Conservation (phyloP, 1,140 invertebrate genomes). For the Paramacrobiotus metropolitanus region DNA sequence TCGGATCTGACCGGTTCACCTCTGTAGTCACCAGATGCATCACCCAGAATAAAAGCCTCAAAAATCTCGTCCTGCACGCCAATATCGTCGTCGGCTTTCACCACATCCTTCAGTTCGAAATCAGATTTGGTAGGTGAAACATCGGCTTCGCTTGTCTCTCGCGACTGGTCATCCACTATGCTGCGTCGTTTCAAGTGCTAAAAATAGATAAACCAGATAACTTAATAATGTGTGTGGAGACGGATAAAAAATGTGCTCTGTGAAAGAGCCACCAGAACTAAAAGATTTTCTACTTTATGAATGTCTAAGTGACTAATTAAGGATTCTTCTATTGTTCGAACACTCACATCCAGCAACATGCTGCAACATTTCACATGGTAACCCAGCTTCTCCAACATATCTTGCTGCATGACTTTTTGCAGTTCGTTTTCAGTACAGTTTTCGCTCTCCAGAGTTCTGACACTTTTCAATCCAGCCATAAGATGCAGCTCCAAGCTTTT, state of each 20-base stretch:
- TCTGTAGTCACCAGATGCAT: neutral
- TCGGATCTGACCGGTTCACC: neutral
- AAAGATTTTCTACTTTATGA: too few species aligned
- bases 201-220: neutral
- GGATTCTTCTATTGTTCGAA: neutral
- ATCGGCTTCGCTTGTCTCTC: neutral
- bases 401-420: neutral
- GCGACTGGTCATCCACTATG: neutral
- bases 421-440: neutral
- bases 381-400: neutral
- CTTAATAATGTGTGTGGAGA: neutral
- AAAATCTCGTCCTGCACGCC: neutral
- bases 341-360: neutral
- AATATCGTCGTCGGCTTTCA: neutral
- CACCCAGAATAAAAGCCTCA: neutral
- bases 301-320: neutral
- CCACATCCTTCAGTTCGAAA: neutral
- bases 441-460: neutral
- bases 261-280: too few species aligned
- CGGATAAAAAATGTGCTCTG: neutral
- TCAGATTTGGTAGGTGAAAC: neutral
- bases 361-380: neutral
- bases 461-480: neutral
- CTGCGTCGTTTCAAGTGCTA: neutral
- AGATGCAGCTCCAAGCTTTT: neutral